Base-by-base conservation (phyloP, 2,113 vertebrate species). In the Oenanthe oenanthe region DNA sequence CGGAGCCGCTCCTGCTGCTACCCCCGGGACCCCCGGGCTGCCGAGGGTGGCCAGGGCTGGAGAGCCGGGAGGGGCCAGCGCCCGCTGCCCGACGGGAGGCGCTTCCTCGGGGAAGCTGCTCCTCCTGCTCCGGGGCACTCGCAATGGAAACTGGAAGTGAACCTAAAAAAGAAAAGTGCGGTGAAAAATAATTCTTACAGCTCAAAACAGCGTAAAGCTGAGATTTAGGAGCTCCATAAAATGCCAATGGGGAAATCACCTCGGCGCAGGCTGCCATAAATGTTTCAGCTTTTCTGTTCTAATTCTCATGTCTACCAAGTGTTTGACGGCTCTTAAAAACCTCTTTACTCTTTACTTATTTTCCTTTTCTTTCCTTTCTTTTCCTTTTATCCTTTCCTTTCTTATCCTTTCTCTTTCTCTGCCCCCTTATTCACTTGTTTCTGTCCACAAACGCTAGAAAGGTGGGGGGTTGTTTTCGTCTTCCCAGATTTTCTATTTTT, bases 161-260 rank as follows among this genome's bases (percentile, higher is more conserved):
- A 79, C 74, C 82, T 85, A 85, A 63, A 82, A 71, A n/a, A 89
- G 50, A 80, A 38, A 84, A 89, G 57, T 47, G 74, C 12, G 14
- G 22, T 12, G 53, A 19, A 24, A 25, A 84, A 85, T 71, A 73
- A 71, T 60, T 89, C 89, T 79, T 83, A 54, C 62, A 65, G 82
- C 60, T 94, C 74, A 57, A 75, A 88, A 50, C 71, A 38, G 72
- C 65, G 34, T 70, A 73, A 92, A 61, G 34, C 13, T 71, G 76
- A 80, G 86, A 93, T 92, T 88, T 91, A 88, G 92, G 65, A 84
- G 83, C 57, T 45, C 66, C 45, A 84, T 89, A 93, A 91, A 92
- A 93, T 65, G 61, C 48, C 89, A 89, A 63, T 57, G 65, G 84
- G 80, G 73, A 93, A 92, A 93, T 65, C 65, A 79, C 79, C 68